Base-by-base conservation (phyloP, 2,797 vertebrate genomes). In the Acridotheres tristis region DNA sequence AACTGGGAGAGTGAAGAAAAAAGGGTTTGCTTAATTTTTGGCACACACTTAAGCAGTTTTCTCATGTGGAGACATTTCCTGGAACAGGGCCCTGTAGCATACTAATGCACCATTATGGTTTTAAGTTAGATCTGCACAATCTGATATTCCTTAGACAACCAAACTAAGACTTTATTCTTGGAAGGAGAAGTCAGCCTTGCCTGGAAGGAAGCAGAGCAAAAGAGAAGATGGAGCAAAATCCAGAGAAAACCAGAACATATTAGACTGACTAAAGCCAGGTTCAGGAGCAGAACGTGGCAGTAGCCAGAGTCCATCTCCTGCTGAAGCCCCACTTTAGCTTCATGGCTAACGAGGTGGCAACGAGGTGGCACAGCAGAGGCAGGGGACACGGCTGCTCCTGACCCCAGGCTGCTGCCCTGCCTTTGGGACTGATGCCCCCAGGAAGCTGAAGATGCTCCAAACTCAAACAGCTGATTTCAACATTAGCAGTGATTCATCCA, bases 241-340 rank as follows among this genome's bases (percentile, higher is more conserved):
- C 18, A 90, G 29, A 61, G 62, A 40, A 42, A 66, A 47, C 5
- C 9, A 53, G 34, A 81, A 25, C 1, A 0, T 3, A 14, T 40
- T 7, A 42, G 22, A 9, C 29, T 51, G 68, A 36, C 47, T n/a
- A 5, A 78, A 76, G 63, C 10, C 58, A 68, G 12, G 18, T 3
- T 40, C 3, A 50, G n/a, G 22, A 55, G 36, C 47, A 65, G 59
- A 72, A 25, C 0, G 0, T 1, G 5, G 30, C 53, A 50, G 62
- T 4, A 42, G 1, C 17, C n/a, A 51, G 23, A 87, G 34, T 8
- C 43, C 10, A 5, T n/a, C n/a, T 62, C 23, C 54, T 40, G 53
- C 17, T 15, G 55, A 69, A 74, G 12, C 30, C 30, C 43, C 4
- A 3, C 3, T 4, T 1, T 30, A 32, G 14, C 6, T 10, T 9